These are phyloP conservation scores for Sisyra terminalis DNA, from an alignment of 2,888 invertebrate genomes.

Conservation along the genomic window DNA sequence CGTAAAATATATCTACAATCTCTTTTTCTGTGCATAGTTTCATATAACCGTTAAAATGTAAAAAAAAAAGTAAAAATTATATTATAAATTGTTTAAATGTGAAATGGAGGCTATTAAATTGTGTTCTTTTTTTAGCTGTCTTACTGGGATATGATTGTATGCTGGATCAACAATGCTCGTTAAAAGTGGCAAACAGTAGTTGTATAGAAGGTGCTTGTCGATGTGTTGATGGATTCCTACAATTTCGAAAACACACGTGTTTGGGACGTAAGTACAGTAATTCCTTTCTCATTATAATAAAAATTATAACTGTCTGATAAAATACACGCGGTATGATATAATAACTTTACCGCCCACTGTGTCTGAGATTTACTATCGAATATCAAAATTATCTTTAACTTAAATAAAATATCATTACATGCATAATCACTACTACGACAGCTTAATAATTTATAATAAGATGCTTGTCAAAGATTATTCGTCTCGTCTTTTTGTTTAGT, in stretches of 20 bases:
- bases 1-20: too few relatives aligned
- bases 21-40: too few relatives aligned
- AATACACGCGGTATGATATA: neutral
- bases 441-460: too few relatives aligned
- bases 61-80: too few relatives aligned
- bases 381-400: too few relatives aligned
- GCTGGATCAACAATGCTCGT: conserved; percentile 68
- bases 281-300: too few relatives aligned
- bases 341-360: neutral
- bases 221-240: conserved; percentile 69
- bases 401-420: too few relatives aligned
- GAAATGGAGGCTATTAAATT: conserved; percentile 7
- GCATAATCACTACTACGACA: too few relatives aligned
- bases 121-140: conserved; percentile 45
- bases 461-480: too few relatives aligned
- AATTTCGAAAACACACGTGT: conserved; percentile 80
- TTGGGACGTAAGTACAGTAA: conserved; percentile 61
- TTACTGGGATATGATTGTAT: conserved; percentile 70
- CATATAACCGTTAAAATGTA: neutral
- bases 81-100: too few relatives aligned
- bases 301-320: conserved; percentile 1
- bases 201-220: conserved; percentile 71
- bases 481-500: too few relatives aligned
- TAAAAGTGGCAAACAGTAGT: conserved; percentile 77
- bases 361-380: too few relatives aligned